phyloP scores from a whole-genome alignment of 2,888 invertebrate species.

The Drosophila paracracens region DNA sequence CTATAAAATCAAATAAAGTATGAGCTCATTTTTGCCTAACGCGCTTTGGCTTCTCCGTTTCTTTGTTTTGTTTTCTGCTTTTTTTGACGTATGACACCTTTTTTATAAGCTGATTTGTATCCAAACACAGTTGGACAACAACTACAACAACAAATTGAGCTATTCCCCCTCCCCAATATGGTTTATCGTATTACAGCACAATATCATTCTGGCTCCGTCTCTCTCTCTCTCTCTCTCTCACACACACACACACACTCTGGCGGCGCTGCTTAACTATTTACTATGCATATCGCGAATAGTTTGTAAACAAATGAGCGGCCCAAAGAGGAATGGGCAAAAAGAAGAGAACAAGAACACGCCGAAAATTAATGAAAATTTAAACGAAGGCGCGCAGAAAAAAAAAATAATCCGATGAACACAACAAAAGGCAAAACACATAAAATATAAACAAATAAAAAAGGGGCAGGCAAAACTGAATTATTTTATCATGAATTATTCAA shows the following conservation, averaged over 20 bases:
- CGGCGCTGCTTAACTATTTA: conserved; percentile 7
- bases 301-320: conserved; percentile 70
- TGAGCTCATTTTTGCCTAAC: conserved; percentile 5
- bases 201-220: not conserved
- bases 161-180: not conserved
- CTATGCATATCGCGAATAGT: conserved; percentile 50
- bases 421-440: conserved; percentile 22
- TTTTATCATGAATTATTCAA: conserved; percentile 79
- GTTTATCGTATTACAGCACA: conserved; percentile 36
- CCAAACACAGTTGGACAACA: conserved; percentile 7
- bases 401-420: conserved; percentile 12
- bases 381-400: not conserved
- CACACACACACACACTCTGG: not conserved
- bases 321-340: conserved; percentile 59
- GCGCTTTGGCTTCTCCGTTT: not conserved
- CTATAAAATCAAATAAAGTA: not conserved
- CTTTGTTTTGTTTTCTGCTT: not conserved
- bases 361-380: conserved; percentile 57
- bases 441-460: conserved; percentile 20
- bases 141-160: not conserved
- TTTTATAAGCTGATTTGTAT: not conserved
- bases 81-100: conserved; percentile 2
- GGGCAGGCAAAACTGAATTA: conserved; percentile 29
- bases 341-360: conserved; percentile 10
- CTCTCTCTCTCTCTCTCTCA: not conserved